Conservation (phyloP, 2,888 invertebrate genomes). For the Ecdyonurus torrentis region DNA sequence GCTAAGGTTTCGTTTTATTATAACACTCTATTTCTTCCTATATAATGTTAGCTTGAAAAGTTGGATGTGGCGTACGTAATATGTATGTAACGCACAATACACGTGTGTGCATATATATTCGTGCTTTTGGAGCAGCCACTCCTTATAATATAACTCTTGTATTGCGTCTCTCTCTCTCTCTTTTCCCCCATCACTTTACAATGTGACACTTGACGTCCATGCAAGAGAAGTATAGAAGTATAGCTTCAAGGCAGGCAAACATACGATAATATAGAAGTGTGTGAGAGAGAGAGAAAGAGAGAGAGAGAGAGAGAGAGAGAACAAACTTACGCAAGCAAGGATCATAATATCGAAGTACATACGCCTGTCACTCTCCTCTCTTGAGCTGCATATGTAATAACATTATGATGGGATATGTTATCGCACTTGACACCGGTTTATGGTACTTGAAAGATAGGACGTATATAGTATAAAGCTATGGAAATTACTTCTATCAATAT, state of each 20-base stretch:
- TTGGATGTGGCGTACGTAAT: too few species aligned
- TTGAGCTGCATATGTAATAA: background rate
- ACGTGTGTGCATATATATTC: background rate
- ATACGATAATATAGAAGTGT: too few species aligned
- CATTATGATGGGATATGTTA: background rate
- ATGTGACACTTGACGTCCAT: background rate
- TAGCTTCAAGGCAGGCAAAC: too few species aligned
- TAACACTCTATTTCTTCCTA: too few species aligned
- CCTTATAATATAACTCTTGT: background rate
- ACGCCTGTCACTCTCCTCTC: background rate
- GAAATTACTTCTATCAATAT: background rate
- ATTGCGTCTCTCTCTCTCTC: background rate
- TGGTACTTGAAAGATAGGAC: background rate
- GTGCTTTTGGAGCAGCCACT: too few species aligned
- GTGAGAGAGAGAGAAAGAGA: too few species aligned
- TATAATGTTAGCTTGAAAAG: background rate
- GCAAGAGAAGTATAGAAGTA: too few species aligned
- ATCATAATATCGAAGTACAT: too few species aligned
- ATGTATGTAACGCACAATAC: too few species aligned
- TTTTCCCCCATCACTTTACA: background rate
- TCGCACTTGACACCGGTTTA: background rate
- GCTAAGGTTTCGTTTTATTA: too few species aligned
- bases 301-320: too few species aligned
- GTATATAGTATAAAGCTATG: background rate
- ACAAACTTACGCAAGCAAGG: too few species aligned